Evolutionary conservation across 2,888 invertebrate genomes (phyloP).

Genomic region (Agrochola macilenta): DNA sequence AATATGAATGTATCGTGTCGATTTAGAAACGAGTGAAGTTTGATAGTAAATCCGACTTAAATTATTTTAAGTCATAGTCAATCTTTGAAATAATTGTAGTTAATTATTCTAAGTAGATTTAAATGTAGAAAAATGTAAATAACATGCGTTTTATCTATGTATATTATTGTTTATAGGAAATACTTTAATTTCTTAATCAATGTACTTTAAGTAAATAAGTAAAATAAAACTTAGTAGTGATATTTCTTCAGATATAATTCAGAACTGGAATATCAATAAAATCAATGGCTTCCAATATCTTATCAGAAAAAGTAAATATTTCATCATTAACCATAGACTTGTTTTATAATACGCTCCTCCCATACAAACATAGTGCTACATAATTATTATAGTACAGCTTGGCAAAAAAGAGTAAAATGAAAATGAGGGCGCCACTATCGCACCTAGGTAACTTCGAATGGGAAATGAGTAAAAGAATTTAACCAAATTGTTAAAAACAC

Average conservation of each 20-base stretch:
- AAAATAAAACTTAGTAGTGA: slow-evolving; percentile 15
- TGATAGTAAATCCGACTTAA: slow-evolving; percentile 6
- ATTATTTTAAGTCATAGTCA: slow-evolving; percentile 38
- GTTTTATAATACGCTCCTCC: not conserved
- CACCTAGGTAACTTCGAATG: no score
- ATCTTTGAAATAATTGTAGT: slow-evolving; percentile 27
- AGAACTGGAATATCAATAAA: slow-evolving; percentile 52
- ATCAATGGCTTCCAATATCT: slow-evolving; percentile 55
- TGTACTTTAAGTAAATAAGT: slow-evolving; percentile 5
- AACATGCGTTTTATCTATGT: slow-evolving; percentile 4
- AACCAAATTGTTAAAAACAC: no score
- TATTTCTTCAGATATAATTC: slow-evolving; percentile 37
- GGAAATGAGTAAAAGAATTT: no score
- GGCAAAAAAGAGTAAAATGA: no score
- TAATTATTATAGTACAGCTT: not conserved
- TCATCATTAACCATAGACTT: slow-evolving; percentile 21
- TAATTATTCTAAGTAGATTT: slow-evolving; percentile 33
- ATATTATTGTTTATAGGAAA: not conserved
- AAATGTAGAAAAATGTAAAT: slow-evolving; percentile 32
- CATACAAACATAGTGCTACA: not conserved
- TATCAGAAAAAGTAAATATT: slow-evolving; percentile 9
- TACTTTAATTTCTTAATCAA: not conserved
- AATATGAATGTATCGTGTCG: not conserved
- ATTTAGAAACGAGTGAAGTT: slow-evolving; percentile 4
- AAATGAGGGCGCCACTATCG: no score